Percentiles rank a stretch among this genome's conserved stretches.
Evolutionary conservation across 2,113 vertebrate genomes (phyloP).

Genomic region (Myrmecophaga tridactyla): DNA sequence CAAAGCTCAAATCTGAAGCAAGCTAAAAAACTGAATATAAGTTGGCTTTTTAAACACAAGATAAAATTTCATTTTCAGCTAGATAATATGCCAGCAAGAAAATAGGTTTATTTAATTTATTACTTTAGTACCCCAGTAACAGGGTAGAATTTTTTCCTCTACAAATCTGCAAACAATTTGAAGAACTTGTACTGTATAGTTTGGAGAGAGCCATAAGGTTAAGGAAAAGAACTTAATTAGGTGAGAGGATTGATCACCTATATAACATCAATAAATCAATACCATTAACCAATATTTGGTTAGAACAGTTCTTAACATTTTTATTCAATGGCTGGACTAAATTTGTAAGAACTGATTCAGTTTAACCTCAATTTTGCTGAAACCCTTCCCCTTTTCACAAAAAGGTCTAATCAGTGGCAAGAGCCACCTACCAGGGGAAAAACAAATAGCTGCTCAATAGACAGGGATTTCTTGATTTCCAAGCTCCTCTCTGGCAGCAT

Average conservation of each 20-base stretch:
- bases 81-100: background rate
- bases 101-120: constrained; percentile 12
- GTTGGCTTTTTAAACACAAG: background rate
- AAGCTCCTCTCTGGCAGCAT: background rate
- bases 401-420: background rate
- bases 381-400: background rate
- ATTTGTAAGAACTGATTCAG: constrained; percentile 14
- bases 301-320: constrained; percentile 17
- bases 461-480: background rate
- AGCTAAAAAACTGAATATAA: constrained; percentile 2
- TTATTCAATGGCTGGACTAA: background rate
- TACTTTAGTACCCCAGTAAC: background rate
- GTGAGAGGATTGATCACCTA: background rate
- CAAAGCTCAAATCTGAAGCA: constrained; percentile 12
- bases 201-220: background rate
- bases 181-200: background rate
- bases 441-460: background rate
- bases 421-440: background rate
- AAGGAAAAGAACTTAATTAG: background rate
- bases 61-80: background rate
- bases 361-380: background rate
- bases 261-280: constrained; percentile 24
- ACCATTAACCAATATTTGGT: background rate
- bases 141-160: background rate
- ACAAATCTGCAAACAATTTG: constrained; percentile 20